Evolutionary conservation across 2,888 invertebrate genomes (phyloP).

Genomic region (Melieria crassipennis): DNA sequence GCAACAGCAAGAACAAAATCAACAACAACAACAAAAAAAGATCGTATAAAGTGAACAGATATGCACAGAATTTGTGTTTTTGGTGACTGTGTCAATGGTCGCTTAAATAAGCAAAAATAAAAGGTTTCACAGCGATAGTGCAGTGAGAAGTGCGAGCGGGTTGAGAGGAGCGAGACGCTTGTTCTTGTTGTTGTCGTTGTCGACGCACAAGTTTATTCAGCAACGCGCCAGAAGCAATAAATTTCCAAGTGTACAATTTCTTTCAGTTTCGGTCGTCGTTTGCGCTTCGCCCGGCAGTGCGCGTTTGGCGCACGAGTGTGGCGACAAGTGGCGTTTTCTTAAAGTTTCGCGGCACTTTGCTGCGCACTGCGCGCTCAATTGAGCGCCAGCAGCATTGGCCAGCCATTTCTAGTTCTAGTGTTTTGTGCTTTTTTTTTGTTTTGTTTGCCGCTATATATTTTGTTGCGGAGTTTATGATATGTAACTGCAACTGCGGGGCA

Average conservation of each 20-base stretch:
- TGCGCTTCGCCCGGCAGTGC: not conserved
- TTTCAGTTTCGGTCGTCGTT: slow-evolving; percentile 5
- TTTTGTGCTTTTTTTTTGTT: slow-evolving; percentile 4
- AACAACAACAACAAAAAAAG: not conserved
- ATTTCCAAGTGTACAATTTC: slow-evolving; percentile 38
- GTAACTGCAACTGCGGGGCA: slow-evolving; percentile 39
- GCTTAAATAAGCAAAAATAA: slow-evolving; percentile 22
- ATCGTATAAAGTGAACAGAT: too few species aligned
- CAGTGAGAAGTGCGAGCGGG: not conserved
- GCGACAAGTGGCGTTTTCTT: too few species aligned
- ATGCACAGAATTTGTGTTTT: slow-evolving; percentile 20
- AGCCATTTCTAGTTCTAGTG: slow-evolving; percentile 24
- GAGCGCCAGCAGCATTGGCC: not conserved
- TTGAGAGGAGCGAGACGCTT: not conserved
- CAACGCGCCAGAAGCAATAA: slow-evolving; percentile 39
- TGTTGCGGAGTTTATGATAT: slow-evolving; percentile 41
- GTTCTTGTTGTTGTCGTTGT: not conserved
- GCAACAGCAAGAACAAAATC: not conserved
- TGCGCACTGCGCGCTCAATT: not conserved
- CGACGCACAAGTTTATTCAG: slow-evolving; percentile 31
- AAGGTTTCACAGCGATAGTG: not conserved
- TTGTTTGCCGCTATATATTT: slow-evolving; percentile 21
- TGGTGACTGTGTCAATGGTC: slow-evolving; percentile 34
- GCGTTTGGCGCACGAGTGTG: too few species aligned
- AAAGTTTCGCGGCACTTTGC: not conserved